phyloP scores from a whole-genome alignment of 2,113 vertebrate species.

The Phylloscopus trochiloides region DNA sequence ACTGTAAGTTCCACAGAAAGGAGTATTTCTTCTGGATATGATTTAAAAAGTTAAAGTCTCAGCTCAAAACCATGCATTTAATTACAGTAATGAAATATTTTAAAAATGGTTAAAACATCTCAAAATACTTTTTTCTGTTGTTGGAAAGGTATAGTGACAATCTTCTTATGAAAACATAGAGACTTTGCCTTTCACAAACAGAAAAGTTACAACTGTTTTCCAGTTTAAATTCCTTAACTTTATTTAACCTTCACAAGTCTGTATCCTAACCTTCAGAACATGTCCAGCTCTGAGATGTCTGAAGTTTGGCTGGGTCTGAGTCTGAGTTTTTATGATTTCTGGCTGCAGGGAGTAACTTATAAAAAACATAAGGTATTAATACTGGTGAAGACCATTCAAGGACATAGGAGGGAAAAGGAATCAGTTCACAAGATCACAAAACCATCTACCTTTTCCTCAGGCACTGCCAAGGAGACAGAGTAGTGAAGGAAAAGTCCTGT shows the following conservation, averaged over 20 bases:
- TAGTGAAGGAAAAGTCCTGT: background rate
- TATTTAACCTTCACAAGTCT: background rate
- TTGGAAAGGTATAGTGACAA: background rate
- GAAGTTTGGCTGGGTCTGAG: background rate
- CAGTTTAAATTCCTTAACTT: background rate
- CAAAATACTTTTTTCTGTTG: background rate
- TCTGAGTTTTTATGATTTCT: background rate
- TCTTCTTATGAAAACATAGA: background rate
- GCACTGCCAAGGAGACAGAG: background rate
- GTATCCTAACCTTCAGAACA: background rate
- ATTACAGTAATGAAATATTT: background rate
- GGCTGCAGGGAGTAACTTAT: background rate
- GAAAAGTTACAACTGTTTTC: background rate
- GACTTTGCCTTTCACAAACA: background rate
- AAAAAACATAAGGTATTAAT: background rate
- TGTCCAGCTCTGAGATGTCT: background rate
- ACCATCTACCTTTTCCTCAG: background rate
- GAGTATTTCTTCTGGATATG: background rate
- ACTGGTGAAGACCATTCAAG: background rate
- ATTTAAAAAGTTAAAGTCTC: background rate
- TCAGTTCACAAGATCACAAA: background rate
- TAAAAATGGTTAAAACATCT: background rate
- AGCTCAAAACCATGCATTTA: background rate
- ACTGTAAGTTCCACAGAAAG: background rate
- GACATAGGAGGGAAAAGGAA: background rate